Conservation (phyloP, 2,113 vertebrate species). For the Cacatua alba region DNA sequence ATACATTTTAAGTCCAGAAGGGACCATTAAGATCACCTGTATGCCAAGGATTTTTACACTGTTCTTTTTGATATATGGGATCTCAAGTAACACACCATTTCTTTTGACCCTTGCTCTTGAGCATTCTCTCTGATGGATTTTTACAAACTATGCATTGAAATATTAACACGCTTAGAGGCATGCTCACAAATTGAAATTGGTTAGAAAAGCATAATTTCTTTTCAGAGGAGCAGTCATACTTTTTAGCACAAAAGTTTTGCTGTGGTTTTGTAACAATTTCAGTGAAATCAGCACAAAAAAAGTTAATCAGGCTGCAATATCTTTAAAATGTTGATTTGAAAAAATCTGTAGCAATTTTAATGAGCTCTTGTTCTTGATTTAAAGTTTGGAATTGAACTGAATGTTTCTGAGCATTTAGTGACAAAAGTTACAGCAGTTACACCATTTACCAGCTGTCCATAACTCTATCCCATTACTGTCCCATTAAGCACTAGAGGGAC, state of each 20-base stretch:
- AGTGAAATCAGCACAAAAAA: not conserved
- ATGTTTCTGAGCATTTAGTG: not conserved
- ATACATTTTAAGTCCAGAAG: slow-evolving; percentile 33
- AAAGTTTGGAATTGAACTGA: not conserved
- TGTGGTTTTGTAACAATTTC: not conserved
- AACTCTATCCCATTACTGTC: not conserved
- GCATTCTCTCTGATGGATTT: not conserved
- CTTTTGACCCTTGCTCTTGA: slow-evolving; percentile 18
- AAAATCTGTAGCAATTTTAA: not conserved
- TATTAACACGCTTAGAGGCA: not conserved
- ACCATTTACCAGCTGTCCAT: not conserved
- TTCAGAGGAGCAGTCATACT: not conserved
- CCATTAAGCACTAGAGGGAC: not conserved
- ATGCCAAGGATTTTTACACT: slow-evolving; percentile 4
- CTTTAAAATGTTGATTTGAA: not conserved
- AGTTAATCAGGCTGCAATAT: not conserved
- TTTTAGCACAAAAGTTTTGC: not conserved
- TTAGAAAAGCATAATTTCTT: not conserved
- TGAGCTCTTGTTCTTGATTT: not conserved
- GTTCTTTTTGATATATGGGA: not conserved
- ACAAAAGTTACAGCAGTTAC: not conserved
- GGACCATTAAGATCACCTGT: slow-evolving; percentile 22
- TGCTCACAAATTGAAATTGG: not conserved
- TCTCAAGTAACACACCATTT: not conserved
- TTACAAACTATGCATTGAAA: not conserved